Percentiles rank a stretch among this genome's conserved stretches.
phyloP scores from a whole-genome alignment of 2,113 vertebrate genomes.

The Pica pica region DNA sequence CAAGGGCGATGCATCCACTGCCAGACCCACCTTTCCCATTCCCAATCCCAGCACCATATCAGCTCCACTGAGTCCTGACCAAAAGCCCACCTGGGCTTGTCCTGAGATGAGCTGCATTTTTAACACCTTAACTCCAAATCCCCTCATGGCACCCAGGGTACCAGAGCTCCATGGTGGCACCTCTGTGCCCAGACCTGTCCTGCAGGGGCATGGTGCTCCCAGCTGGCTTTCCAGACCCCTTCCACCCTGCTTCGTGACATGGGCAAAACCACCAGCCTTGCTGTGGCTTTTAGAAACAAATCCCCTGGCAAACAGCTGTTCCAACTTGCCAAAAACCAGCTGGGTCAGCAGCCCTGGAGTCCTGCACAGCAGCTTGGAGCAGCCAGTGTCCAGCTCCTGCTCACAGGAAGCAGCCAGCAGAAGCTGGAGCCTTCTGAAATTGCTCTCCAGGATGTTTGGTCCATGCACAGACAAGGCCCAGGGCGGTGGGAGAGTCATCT shows the following conservation, averaged over 20 bases:
- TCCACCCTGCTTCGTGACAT: background rate
- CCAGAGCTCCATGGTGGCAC: background rate
- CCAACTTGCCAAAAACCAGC: background rate
- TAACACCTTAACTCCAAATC: background rate
- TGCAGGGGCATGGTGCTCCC: background rate
- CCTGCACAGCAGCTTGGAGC: rapidly evolving
- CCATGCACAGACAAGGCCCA: background rate
- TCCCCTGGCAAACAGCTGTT: background rate
- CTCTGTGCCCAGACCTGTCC: rapidly evolving
- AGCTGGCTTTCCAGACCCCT: background rate
- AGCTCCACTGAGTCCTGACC: background rate
- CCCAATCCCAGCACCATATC: background rate
- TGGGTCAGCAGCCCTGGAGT: background rate
- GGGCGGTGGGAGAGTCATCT: background rate
- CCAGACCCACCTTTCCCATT: background rate
- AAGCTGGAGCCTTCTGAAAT: background rate
- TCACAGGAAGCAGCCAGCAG: rapidly evolving
- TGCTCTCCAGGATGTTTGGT: background rate
- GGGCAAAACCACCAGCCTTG: rapidly evolving
- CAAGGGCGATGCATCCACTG: rapidly evolving
- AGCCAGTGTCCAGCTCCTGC: rapidly evolving
- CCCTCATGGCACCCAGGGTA: rapidly evolving
- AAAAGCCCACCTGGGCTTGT: background rate
- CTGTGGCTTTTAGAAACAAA: background rate
- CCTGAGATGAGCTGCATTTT: background rate